These are phyloP conservation scores for Pimpla rufipes DNA, from an alignment of 2,888 invertebrate genomes.

Conservation along the genomic window DNA sequence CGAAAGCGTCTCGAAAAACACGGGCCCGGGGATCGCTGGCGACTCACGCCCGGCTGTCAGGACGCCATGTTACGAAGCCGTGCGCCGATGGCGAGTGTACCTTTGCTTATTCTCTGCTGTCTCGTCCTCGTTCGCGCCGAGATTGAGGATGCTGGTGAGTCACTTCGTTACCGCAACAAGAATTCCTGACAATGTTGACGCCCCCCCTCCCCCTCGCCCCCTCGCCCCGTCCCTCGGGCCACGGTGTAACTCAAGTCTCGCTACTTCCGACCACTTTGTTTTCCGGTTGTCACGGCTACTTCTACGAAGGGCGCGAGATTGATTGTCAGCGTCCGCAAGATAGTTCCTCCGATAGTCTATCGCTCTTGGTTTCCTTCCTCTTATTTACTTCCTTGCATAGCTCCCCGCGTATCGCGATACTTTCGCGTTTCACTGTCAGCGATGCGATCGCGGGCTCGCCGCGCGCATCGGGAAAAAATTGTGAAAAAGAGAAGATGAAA, in stretches of 20 bases:
- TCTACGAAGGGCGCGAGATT: conserved; percentile 34
- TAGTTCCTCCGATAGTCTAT: not conserved
- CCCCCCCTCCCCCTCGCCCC: not conserved
- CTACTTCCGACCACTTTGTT: conserved; percentile 47
- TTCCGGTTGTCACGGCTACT: conserved; percentile 37
- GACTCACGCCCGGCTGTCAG: conserved; percentile 81
- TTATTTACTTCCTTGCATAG: not conserved
- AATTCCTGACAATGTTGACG: not conserved
- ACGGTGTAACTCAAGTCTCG: not conserved
- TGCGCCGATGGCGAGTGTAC: conserved; percentile 79
- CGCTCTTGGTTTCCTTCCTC: not conserved
- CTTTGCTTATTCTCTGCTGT: conserved; percentile 75
- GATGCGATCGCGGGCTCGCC: conserved; percentile 19
- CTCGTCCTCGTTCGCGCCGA: conserved; percentile 75
- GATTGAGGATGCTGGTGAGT: conserved; percentile 76
- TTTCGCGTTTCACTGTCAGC: not conserved
- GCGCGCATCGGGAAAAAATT: not conserved
- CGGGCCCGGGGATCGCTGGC: conserved; percentile 61
- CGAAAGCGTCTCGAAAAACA: conserved; percentile 52
- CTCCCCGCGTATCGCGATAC: not conserved
- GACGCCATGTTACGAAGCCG: conserved; percentile 83
- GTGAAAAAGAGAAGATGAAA: not conserved
- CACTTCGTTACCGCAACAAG: not conserved
- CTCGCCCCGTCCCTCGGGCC: not conserved
- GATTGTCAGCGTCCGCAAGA: conserved; percentile 47